These are phyloP conservation scores for Falco berigora DNA, from an alignment of 2,797 vertebrate species.

Conservation along the genomic window DNA sequence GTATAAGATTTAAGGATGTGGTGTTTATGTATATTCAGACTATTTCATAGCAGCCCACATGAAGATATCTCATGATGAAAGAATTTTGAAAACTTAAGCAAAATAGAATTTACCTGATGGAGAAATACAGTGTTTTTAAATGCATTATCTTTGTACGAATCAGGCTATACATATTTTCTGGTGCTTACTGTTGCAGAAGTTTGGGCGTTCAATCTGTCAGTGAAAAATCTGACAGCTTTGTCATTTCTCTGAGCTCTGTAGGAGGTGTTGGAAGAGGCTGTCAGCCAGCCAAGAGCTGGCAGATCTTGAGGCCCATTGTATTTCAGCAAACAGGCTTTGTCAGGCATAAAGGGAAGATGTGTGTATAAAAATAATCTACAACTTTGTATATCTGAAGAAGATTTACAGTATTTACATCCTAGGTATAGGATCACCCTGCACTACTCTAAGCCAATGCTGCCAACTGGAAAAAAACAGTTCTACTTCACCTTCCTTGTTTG, in stretches of 20 bases:
- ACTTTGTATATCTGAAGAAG: background rate
- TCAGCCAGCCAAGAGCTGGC: conserved; percentile 19
- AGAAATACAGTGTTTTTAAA: background rate
- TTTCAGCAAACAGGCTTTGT: background rate
- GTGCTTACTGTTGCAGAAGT: conserved; percentile 7
- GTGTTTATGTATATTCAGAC: background rate
- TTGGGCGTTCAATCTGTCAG: conserved; percentile 37
- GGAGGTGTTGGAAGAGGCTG: conserved; percentile 47
- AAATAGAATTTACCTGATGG: background rate
- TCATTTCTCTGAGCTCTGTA: conserved; percentile 55
- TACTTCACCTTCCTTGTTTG: background rate
- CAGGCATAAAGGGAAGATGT: background rate
- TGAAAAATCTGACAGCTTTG: conserved; percentile 53
- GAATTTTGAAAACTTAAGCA: background rate
- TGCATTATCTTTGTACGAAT: background rate
- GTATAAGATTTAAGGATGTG: background rate
- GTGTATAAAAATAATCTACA: background rate
- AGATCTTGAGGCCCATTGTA: background rate
- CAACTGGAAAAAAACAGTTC: background rate
- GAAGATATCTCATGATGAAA: background rate
- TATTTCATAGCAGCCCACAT: background rate
- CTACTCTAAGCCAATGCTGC: background rate
- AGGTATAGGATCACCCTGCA: background rate
- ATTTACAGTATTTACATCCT: background rate
- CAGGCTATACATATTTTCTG: conserved; percentile 39